Base-by-base conservation (phyloP, 2,113 vertebrate genomes). In the Synchiropus splendidus region DNA sequence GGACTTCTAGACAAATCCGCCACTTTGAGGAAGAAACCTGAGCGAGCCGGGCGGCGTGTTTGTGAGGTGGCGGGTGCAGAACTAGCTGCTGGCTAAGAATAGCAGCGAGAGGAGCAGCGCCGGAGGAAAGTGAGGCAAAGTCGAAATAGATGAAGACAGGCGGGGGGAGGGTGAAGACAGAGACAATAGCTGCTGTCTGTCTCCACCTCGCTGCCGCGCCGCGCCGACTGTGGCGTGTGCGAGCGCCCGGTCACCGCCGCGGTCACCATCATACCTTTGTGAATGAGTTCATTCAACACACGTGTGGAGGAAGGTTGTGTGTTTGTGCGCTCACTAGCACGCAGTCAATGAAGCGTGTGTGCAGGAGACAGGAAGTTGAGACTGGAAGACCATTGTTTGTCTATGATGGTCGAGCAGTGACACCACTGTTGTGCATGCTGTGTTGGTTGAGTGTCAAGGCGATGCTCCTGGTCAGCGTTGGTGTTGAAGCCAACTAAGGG, bases 31-130 rank as follows among this genome's bases (percentile, higher is more conserved):
- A 53, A 60, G 14, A 52, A 64, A 71, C 56, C 58, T 61, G 56
- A 54, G 54, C 51, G 36, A 60, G 21, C 21, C 21, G 21, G 61
- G 69, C 18, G 58, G 65, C 62, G 21, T 74, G 64, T 72, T 80
- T 72, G 48, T 60, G 66, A 65, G n/a, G n/a, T n/a, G n/a, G n/a
- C n/a, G n/a, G n/a, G n/a, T n/a, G 67, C 21, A 27, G 60, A 70
- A 83, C 40, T 72, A 75, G 79, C 79, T 78, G 64, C 54, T 40
- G 51, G 77, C 72, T 72, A 75, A 78, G 70, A 64, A 80, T 69
- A 71, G 48, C 38, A 36, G 53, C 16, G 48, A 55, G 49, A 38
- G 65, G 65, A 31, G 47, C 57, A 42, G 49, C 45, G 46, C 35
- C 36, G 58, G 49, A 52, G 27, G 39, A 17, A n/a, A 56, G 39